These are phyloP conservation scores for Coremacera marginata DNA, from an alignment of 2,888 invertebrate genomes.

Conservation along the genomic window DNA sequence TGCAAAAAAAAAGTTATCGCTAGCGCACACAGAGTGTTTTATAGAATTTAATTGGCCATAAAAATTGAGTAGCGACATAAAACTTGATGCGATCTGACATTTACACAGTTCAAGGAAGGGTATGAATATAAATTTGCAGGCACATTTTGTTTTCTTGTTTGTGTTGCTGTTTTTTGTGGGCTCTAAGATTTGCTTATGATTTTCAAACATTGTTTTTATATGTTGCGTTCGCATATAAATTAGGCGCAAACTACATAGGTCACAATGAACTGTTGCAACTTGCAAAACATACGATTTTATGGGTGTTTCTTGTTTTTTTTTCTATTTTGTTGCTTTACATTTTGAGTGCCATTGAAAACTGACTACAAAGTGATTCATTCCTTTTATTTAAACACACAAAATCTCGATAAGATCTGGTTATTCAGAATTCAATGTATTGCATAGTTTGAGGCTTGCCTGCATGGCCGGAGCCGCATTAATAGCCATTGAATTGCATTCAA, in stretches of 20 bases:
- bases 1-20: slow-evolving; percentile 10
- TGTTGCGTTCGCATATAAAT: background rate
- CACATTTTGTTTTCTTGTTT: background rate
- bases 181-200: background rate
- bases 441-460: background rate
- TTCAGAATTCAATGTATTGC: background rate
- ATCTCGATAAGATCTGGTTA: slow-evolving; percentile 21
- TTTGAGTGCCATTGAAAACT: background rate
- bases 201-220: background rate
- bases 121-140: background rate
- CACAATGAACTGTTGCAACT: slow-evolving; percentile 10
- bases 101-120: background rate
- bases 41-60: slow-evolving; percentile 67
- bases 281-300: background rate
- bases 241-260: background rate
- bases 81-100: background rate
- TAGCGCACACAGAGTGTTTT: background rate
- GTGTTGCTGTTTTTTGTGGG: background rate
- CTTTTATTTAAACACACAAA: background rate
- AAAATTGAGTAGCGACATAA: slow-evolving; percentile 54
- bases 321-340: background rate
- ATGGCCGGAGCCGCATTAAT: background rate
- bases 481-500: background rate
- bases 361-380: background rate
- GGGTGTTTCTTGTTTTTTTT: background rate